Conservation (phyloP, 2,888 invertebrate genomes). For the Heteromyza rotundicornis region DNA sequence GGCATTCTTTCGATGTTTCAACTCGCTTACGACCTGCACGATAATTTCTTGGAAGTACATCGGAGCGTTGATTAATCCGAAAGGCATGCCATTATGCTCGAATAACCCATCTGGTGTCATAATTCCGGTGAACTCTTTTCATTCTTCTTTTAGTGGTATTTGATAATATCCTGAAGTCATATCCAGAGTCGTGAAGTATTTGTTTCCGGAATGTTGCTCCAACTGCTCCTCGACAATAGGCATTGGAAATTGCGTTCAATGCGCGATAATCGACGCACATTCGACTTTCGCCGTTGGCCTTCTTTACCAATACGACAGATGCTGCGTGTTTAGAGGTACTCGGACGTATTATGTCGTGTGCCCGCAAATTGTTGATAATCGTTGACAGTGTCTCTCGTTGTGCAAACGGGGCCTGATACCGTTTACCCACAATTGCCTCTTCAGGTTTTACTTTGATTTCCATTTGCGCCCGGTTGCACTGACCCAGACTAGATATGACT, state of each 20-base stretch:
- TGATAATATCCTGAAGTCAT: constrained; percentile 45
- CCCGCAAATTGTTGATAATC: constrained; percentile 20
- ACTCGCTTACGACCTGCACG: neutral
- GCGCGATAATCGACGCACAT: constrained; percentile 28
- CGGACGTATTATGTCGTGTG: constrained; percentile 23
- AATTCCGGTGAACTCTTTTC: constrained; percentile 44
- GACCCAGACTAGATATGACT: no score
- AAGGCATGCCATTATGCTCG: constrained; percentile 47
- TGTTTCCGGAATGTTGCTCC: constrained; percentile 30
- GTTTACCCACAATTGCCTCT: constrained; percentile 27
- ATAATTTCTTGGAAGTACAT: constrained; percentile 29
- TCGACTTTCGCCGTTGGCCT: constrained; percentile 25
- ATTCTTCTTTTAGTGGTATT: constrained; percentile 27
- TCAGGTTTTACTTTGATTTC: no score
- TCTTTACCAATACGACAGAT: constrained; percentile 25
- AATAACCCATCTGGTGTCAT: constrained; percentile 47
- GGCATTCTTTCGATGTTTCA: constrained; percentile 13
- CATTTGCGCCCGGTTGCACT: no score
- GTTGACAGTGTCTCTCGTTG: constrained; percentile 18
- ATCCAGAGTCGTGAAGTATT: constrained; percentile 44
- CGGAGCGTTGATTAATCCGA: constrained; percentile 50
- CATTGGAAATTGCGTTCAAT: constrained; percentile 24
- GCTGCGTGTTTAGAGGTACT: constrained; percentile 29
- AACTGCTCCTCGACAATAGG: constrained; percentile 24
- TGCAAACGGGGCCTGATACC: constrained; percentile 28